Evolutionary conservation across 2,113 vertebrate genomes (phyloP).

Genomic region (Pedetes capensis): DNA sequence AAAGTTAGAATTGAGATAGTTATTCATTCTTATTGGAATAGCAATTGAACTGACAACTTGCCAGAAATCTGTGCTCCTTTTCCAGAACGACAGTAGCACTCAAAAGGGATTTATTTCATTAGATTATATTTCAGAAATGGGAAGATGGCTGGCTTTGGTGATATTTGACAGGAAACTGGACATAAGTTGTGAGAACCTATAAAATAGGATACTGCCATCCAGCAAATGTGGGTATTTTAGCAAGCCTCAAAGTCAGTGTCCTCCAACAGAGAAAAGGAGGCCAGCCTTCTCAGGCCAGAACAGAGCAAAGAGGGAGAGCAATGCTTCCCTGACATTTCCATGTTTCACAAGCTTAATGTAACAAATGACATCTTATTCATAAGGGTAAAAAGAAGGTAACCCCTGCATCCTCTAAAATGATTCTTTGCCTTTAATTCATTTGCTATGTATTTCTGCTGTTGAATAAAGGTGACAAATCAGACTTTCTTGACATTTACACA

Average conservation of each 20-base stretch:
- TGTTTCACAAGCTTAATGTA: not conserved
- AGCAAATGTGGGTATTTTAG: not conserved
- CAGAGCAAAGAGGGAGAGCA: not conserved
- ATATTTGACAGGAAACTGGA: slow-evolving; percentile 9
- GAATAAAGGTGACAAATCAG: not conserved
- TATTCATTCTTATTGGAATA: not conserved
- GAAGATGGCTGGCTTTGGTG: slow-evolving; percentile 11
- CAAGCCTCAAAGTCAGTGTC: not conserved
- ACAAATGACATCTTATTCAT: not conserved
- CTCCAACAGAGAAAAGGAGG: not conserved
- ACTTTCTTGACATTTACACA: not conserved
- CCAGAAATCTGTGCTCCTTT: slow-evolving; percentile 14
- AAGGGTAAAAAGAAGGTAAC: not conserved
- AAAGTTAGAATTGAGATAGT: not conserved
- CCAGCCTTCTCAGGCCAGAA: not conserved
- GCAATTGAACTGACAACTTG: not conserved
- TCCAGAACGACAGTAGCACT: not conserved
- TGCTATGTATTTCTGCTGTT: not conserved
- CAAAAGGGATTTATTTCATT: not conserved
- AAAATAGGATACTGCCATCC: not conserved
- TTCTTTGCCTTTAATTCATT: not conserved
- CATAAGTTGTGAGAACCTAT: not conserved
- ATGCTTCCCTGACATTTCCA: not conserved
- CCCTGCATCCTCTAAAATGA: not conserved
- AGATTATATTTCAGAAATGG: not conserved